Evolutionary conservation across 2,888 invertebrate genomes (phyloP), one percentile per base, ranked within the genome.

Genomic region (Phyto melanocephala): DNA sequence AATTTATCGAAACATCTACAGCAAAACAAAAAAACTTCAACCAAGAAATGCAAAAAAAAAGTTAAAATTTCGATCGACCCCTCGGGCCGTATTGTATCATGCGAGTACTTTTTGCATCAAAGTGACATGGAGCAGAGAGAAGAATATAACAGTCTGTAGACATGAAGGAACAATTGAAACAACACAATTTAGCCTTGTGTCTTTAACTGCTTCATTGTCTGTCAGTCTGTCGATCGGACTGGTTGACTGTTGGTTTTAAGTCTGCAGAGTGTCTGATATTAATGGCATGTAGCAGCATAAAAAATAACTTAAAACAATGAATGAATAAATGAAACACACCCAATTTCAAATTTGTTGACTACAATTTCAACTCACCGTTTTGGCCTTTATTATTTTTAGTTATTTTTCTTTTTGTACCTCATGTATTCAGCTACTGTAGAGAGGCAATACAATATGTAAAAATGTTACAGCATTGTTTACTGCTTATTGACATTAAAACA

Each of bases 1-100:
- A 78, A 63, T 76, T 76, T 67, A 75, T 65, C 75, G 58, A 65
- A 75, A 65, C 28, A 74, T 82, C 60, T 58, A 76, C 76, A 67
- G 67, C 79, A 62, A 45, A 74, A 80, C n/a, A 28, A 80, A 74
- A 60, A 79, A 67, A 79, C 79, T 79, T 60, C 28, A 65, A 17
- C n/a, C 13, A 40, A 24, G 20, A 45, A 77, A 67, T 45, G 56
- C 11, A 62, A 35, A 56, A 37, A 13, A 63, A 42, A 47, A 54
- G 54, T 37, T 62, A 79, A 15, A 10, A 60, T 22, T 33, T 63
- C 33, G 47, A 33, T 54, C 13, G 60, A 71, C 28, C 72, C 79
- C 67, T 79, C 22, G 40, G 72, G 79, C 72, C 50, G 11, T 45
- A n/a, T 67, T 72, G 72, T 72, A 72, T 79, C 52, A n/a, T n/a